Evolutionary conservation across 2,888 invertebrate species (phyloP), one percentile per base, ranked within the genome.

Genomic region (Pseudococcus jackbeardsleyi): DNA sequence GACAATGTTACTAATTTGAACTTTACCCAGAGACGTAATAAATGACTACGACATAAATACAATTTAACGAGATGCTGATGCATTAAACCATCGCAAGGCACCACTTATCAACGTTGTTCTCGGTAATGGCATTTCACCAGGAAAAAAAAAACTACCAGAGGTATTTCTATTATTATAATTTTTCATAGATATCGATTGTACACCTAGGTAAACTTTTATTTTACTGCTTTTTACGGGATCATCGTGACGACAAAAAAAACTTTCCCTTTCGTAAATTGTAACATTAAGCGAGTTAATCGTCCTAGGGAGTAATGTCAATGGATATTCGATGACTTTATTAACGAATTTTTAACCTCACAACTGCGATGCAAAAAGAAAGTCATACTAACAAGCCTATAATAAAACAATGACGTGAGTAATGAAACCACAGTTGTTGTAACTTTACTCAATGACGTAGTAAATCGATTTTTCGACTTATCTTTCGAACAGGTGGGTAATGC

Each of bases 401-500:
- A 33, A 12, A 77, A 77, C 39, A 39, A 39, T 39, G 39, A 17
- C 33, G 39, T 17, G 17, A 42, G n/a, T 82, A 82, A 82, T 46
- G 79, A 72, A 72, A 72, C 72, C 12, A 33, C 33, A 17, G 33
- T 72, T 72, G 33, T 72, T 33, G 33, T 72, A 72, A 72, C 72
- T 72, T 72, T 17, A 72, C 72, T 33, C 72, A 72, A 72, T 82
- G 79, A 82, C 79, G 79, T 82, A 82, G 79, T 19, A 46, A 46
- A 82, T 82, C 46, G 79, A 82, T 82, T 82, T 46, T 42, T 72
- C 19, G 46, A 82, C 39, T 82, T 82, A 82, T 82, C 79, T 82
- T 3, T 42, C 79, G 79, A 46, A 82, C 79, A 82, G 79, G 79
- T 82, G 79, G 79, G 12, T 46, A 33, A 46, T 46, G 46, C 79